phyloP scores from a whole-genome alignment of 2,888 invertebrate species.

The Papilio elwesi region DNA sequence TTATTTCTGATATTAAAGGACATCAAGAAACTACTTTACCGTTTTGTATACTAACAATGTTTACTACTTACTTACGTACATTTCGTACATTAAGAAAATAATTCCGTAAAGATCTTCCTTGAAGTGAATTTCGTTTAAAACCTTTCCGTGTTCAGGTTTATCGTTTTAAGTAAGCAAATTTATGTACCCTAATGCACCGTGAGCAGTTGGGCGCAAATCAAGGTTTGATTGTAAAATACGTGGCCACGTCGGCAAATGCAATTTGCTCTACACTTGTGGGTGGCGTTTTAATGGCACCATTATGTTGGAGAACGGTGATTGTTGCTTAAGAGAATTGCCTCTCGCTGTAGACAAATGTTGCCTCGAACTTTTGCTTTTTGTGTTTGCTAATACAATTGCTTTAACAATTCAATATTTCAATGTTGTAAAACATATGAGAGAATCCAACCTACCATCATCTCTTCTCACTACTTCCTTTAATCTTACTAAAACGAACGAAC shows the following conservation, averaged over 20 bases:
- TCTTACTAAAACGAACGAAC: too few relatives aligned
- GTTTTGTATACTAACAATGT: neutral
- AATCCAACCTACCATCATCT: too few relatives aligned
- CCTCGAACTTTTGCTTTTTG: slow-evolving; percentile 47
- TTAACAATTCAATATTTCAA: too few relatives aligned
- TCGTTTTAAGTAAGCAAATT: slow-evolving; percentile 75
- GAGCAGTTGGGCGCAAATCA: slow-evolving; percentile 77
- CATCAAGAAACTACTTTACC: neutral
- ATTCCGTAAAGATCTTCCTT: slow-evolving; percentile 52
- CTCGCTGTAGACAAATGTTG: slow-evolving; percentile 59
- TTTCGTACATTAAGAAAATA: neutral
- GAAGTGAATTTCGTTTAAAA: slow-evolving; percentile 66
- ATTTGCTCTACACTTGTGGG: slow-evolving; percentile 80
- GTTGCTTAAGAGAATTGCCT: slow-evolving; percentile 77
- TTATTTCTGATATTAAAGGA: slow-evolving; percentile 42
- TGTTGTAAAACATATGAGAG: too few relatives aligned
- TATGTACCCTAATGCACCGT: slow-evolving; percentile 76
- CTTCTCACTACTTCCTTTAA: too few relatives aligned
- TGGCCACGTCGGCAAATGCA: slow-evolving; percentile 76
- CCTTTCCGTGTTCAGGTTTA: slow-evolving; percentile 68
- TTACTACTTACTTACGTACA: too few relatives aligned
- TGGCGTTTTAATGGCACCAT: slow-evolving; percentile 80
- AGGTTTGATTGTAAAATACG: slow-evolving; percentile 80
- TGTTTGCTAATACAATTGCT: slow-evolving; percentile 37
- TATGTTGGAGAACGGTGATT: slow-evolving; percentile 70